Percentiles rank a stretch among this genome's conserved stretches.
phyloP scores from a whole-genome alignment of 2,888 invertebrate genomes.

The Xylota segnis region DNA sequence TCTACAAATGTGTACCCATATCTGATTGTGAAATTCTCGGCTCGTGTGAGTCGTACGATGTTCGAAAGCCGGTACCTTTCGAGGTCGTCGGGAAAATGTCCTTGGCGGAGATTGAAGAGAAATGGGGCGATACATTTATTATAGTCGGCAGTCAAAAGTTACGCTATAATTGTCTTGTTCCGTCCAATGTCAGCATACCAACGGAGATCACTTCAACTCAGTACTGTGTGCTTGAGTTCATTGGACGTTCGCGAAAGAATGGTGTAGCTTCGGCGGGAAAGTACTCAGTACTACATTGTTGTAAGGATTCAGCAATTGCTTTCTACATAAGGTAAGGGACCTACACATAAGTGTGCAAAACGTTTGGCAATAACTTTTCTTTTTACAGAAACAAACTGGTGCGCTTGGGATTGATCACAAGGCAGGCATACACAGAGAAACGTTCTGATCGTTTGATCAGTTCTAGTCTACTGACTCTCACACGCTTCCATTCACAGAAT shows the following conservation, averaged over 20 bases:
- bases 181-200: constrained; percentile 84
- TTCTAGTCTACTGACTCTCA: constrained; percentile 87
- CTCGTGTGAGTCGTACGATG: constrained; percentile 88
- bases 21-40: constrained; percentile 88
- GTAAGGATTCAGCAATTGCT: constrained; percentile 87
- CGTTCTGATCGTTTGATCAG: constrained; percentile 83
- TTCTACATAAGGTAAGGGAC: constrained; percentile 82
- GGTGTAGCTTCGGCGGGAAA: constrained; percentile 90
- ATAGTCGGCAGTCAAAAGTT: constrained; percentile 89
- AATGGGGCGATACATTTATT: constrained; percentile 88
- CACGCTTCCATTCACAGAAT: constrained; percentile 87
- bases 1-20: constrained; percentile 87
- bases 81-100: constrained; percentile 83
- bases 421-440: constrained; percentile 87
- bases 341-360: not conserved
- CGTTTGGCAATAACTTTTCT: constrained; percentile 74
- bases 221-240: constrained; percentile 90
- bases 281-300: constrained; percentile 85
- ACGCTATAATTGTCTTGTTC: constrained; percentile 87
- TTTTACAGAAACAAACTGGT: constrained; percentile 86
- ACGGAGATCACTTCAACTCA: constrained; percentile 86
- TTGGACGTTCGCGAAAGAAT: constrained; percentile 89
- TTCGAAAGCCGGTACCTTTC: constrained; percentile 85
- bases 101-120: constrained; percentile 85
- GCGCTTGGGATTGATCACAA: constrained; percentile 86